A percentile compares a stretch with the other conserved stretches of the same genome.
phyloP scores from a whole-genome alignment of 2,797 vertebrate genomes.

The Sebastes cheni region DNA sequence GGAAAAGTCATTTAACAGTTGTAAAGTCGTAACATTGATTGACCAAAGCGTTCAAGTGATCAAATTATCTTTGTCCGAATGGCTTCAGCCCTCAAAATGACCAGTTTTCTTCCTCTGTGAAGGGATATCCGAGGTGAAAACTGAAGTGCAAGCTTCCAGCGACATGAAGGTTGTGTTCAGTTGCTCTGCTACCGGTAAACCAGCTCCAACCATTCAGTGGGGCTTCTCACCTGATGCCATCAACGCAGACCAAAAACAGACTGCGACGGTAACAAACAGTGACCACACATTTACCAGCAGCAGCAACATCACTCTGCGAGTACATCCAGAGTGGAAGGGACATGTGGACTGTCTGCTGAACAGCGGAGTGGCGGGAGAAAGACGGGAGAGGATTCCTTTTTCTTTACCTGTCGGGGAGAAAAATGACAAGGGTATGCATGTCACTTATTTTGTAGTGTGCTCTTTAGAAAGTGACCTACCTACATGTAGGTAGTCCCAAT shows the following conservation, averaged over 20 bases:
- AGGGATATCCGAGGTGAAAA: constrained; percentile 73
- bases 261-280: not conserved
- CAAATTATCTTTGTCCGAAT: no score
- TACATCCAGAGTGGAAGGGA: constrained; percentile 2
- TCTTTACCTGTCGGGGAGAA: fast-evolving
- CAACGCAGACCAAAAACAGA: fast-evolving
- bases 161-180: constrained; percentile 35
- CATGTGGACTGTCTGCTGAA: constrained; percentile 69
- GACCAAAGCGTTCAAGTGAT: not conserved
- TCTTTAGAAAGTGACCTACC: not conserved
- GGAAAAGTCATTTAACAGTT: not conserved
- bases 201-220: constrained; percentile 73
- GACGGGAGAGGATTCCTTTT: constrained; percentile 5
- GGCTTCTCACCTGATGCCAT: fast-evolving
- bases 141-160: fast-evolving
- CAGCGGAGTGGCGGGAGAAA: constrained; percentile 11
- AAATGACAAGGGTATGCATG: not conserved
- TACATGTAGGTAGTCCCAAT: not conserved
- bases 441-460: not conserved
- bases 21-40: no score
- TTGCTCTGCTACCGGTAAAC: constrained; percentile 80
- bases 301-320: constrained; percentile 54
- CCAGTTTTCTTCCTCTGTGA: not conserved
- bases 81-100: not conserved
- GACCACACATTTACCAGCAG: constrained; percentile 66